A percentile compares a stretch with the other conserved stretches of the same genome.
Evolutionary conservation across 2,888 invertebrate species (phyloP).

Genomic region (Prostheceraeus crozeri): DNA sequence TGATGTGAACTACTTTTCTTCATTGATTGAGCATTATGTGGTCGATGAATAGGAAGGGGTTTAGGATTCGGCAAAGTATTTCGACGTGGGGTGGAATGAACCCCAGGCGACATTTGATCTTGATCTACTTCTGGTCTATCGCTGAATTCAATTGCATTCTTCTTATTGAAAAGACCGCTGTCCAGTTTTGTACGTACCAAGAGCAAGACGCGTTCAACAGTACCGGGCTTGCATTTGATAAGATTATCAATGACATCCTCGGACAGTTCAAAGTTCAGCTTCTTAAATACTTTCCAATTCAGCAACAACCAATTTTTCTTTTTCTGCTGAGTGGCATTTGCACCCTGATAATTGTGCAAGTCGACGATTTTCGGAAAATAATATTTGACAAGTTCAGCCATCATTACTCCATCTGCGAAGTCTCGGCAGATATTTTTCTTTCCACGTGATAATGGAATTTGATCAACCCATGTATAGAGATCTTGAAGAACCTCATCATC

Average conservation of each 20-base stretch:
- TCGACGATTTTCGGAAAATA: conserved; percentile 56
- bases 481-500: conserved; percentile 47
- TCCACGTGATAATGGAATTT: conserved; percentile 54
- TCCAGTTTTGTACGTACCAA: conserved; percentile 34
- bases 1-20: neutral
- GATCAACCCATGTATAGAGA: conserved; percentile 56
- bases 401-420: conserved; percentile 55
- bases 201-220: conserved; percentile 34
- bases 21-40: neutral
- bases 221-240: conserved; percentile 31
- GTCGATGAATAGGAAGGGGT: neutral
- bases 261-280: conserved; percentile 44
- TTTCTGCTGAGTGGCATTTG: conserved; percentile 52
- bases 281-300: conserved; percentile 49
- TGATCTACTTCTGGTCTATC: conserved; percentile 29
- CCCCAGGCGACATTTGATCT: neutral
- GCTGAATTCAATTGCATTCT: neutral
- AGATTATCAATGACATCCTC: conserved; percentile 55
- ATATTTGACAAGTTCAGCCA: conserved; percentile 43
- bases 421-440: conserved; percentile 56
- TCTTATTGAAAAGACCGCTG: conserved; percentile 22
- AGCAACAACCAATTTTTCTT: conserved; percentile 57
- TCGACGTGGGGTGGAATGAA: neutral
- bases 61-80: neutral
- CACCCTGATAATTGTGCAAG: conserved; percentile 54